A percentile compares a stretch with the other conserved stretches of the same genome.
phyloP scores from a whole-genome alignment of 2,888 invertebrate genomes.

The Sinotaia quadrata region DNA sequence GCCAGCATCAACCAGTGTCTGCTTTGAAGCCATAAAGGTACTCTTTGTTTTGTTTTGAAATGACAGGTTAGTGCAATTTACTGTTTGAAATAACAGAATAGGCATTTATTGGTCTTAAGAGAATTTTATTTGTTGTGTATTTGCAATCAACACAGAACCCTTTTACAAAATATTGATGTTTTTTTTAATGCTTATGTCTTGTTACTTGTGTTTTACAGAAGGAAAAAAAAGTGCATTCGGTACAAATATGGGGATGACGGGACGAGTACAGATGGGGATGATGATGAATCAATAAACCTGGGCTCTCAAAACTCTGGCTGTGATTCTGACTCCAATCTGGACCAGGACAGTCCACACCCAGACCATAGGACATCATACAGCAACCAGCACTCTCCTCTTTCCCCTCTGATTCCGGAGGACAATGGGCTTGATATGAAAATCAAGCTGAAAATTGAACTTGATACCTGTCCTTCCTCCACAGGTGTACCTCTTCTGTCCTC shows the following conservation, averaged over 20 bases:
- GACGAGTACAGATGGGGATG: constrained; percentile 26
- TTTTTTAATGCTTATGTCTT: neutral
- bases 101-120: no score
- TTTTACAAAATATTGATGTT: neutral
- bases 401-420: constrained; percentile 25
- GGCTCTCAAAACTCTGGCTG: constrained; percentile 29
- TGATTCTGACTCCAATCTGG: constrained; percentile 31
- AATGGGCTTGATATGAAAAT: constrained; percentile 1
- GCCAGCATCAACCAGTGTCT: no score
- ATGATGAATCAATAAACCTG: constrained; percentile 3
- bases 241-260: constrained; percentile 59
- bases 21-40: no score
- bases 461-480: constrained; percentile 2
- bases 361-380: neutral
- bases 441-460: neutral
- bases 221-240: constrained; percentile 75
- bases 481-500: constrained; percentile 12
- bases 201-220: constrained; percentile 53
- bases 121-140: no score
- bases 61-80: no score
- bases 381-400: constrained; percentile 25
- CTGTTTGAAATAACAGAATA: no score
- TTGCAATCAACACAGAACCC: no score
- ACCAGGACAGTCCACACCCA: constrained; percentile 20
- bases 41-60: no score